phyloP scores from a whole-genome alignment of 30 jellyfish, hydroid and myxozoan species.

The Chrysaora quinquecirrha region DNA sequence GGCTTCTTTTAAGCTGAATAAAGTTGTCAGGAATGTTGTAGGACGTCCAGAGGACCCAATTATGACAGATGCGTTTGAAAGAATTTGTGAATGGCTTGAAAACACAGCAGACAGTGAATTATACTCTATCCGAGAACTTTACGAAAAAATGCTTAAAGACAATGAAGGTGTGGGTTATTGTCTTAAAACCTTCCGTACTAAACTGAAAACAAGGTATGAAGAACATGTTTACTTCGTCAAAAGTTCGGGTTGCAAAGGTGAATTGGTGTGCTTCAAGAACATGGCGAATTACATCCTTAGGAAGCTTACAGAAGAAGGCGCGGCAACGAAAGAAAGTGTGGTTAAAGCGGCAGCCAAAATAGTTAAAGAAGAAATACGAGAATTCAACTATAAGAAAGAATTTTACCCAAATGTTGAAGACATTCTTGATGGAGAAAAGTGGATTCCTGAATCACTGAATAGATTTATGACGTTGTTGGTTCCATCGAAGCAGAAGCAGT shows the following conservation, averaged over 20 bases:
- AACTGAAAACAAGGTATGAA: conserved; percentile 20
- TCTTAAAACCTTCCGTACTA: conserved; percentile 13
- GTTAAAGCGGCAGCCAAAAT: conserved; percentile 59
- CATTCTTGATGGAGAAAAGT: conserved; percentile 4
- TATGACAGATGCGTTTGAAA: conserved; percentile 16
- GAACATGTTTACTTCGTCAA: conserved; percentile 58
- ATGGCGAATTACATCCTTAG: conserved; percentile 41
- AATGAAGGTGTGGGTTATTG: conserved; percentile 25
- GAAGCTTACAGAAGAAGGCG: conserved; percentile 1
- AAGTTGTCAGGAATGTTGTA: not conserved
- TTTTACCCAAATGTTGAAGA: conserved; percentile 36
- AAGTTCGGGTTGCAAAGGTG: conserved; percentile 16
- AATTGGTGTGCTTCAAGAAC: conserved; percentile 60
- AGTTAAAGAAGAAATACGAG: conserved; percentile 52
- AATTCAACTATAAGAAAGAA: not conserved
- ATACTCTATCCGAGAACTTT: conserved; percentile 29
- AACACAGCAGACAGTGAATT: conserved; percentile 45
- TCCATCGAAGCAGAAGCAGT: conserved; percentile 39
- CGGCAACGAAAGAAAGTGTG: conserved; percentile 16
- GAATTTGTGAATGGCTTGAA: conserved; percentile 56
- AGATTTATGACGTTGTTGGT: not conserved
- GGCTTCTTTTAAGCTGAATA: conserved; percentile 35
- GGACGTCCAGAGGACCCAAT: conserved; percentile 45
- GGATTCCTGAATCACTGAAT: conserved; percentile 50
- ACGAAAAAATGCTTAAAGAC: no score